Percentiles rank a stretch among this genome's conserved stretches.
These are phyloP conservation scores for Coracias cyanogaster DNA, from an alignment of 2,797 vertebrate genomes.

Conservation along the genomic window DNA sequence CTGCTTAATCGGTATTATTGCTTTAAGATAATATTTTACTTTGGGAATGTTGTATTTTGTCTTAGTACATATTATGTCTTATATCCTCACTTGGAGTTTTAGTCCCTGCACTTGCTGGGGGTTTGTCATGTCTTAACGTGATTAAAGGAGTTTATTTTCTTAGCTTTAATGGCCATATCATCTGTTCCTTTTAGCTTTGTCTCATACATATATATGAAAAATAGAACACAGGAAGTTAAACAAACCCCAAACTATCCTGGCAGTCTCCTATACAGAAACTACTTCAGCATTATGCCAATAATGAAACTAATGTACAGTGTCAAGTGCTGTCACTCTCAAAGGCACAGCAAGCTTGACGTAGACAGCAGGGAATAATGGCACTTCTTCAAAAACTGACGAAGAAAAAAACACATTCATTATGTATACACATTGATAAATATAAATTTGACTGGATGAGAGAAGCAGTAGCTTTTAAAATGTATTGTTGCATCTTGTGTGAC, in stretches of 20 bases:
- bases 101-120: not conserved
- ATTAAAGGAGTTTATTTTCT: slow-evolving; percentile 7
- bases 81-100: not conserved
- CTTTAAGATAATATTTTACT: slow-evolving; percentile 1
- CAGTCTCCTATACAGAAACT: slow-evolving; percentile 23
- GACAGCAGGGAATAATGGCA: slow-evolving; percentile 42
- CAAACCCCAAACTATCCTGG: not conserved
- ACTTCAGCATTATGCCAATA: slow-evolving; percentile 26
- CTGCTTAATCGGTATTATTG: not conserved
- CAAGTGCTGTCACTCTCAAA: slow-evolving; percentile 63
- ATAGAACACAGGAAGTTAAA: slow-evolving; percentile 20
- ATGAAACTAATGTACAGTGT: slow-evolving; percentile 67
- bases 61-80: not conserved
- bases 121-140: not conserved
- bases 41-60: not conserved
- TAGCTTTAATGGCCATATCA: not conserved
- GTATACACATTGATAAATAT: slow-evolving; percentile 10
- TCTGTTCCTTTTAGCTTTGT: not conserved
- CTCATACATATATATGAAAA: slow-evolving; percentile 24
- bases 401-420: slow-evolving; percentile 54
- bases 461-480: not conserved
- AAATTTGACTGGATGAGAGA: slow-evolving; percentile 14
- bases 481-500: not conserved
- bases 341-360: not conserved
- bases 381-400: slow-evolving; percentile 50